These are phyloP conservation scores for Grapholita molesta DNA, from an alignment of 1,140 invertebrate species.

Conservation along the genomic window DNA sequence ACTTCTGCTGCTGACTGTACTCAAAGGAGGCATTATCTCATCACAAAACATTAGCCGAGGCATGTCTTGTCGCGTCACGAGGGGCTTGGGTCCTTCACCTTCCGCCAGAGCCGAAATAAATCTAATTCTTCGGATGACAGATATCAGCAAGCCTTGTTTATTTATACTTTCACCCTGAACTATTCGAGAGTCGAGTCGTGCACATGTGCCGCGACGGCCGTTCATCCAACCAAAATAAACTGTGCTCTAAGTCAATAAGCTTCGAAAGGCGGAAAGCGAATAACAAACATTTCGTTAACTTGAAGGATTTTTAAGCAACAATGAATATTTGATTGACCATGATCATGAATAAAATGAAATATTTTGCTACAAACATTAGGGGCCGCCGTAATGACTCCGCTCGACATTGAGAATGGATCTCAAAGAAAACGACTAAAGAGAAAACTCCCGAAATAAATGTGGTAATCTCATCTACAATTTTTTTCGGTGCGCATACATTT, in stretches of 20 bases:
- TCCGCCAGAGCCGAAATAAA: slow-evolving; percentile 72
- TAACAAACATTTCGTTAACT: slow-evolving; percentile 16
- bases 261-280: slow-evolving; percentile 17
- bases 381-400: slow-evolving; percentile 26
- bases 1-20: no score
- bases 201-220: slow-evolving; percentile 53
- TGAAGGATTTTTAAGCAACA: slow-evolving; percentile 6
- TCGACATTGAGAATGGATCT: slow-evolving; percentile 49
- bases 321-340: slow-evolving; percentile 20
- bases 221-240: slow-evolving; percentile 66
- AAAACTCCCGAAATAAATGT: slow-evolving; percentile 52
- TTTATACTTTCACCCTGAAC: slow-evolving; percentile 68
- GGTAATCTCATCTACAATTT: slow-evolving; percentile 54
- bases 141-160: slow-evolving; percentile 76
- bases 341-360: slow-evolving; percentile 21
- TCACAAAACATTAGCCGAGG: slow-evolving; percentile 43
- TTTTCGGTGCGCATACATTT: slow-evolving; percentile 51
- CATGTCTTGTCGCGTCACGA: slow-evolving; percentile 37
- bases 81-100: slow-evolving; percentile 67
- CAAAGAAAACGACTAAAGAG: slow-evolving; percentile 36
- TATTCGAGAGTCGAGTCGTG: slow-evolving; percentile 53
- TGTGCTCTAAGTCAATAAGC: slow-evolving; percentile 54
- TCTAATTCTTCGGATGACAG: slow-evolving; percentile 75
- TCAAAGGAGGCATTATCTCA: slow-evolving; percentile 18
- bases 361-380: slow-evolving; percentile 12